Evolutionary conservation across 2,113 vertebrate species (phyloP), one percentile per base, ranked within the genome.

Genomic region (Haliaeetus leucogaster): DNA sequence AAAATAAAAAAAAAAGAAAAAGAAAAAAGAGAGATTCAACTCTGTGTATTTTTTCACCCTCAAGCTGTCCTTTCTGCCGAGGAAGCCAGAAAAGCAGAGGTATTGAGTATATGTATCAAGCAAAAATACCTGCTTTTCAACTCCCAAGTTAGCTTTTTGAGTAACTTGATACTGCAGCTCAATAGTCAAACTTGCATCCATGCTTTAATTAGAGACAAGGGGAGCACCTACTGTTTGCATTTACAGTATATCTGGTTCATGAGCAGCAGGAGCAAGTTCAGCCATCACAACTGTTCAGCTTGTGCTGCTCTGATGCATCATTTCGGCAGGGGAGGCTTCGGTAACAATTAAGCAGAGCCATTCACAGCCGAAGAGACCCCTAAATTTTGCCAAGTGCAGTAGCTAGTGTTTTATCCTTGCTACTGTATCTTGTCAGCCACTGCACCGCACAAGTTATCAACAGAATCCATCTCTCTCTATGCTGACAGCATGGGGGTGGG

Each of bases 231-330:
- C 72, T 96, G 81, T 58, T 93, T 91, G 90, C 77, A 87, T 95
- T 95, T 95, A 77, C 58, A 89, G 43, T 63, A 18, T 63, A 73
- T 14, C 68, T 66, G 77, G 45, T 45, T 95, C 82, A 27, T 34
- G 59, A 97, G 76, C 76, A 96, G 93, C 76, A 86, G 77, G 83
- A 97, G 52, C 52, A 95, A 89, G 74, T 65, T 78, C 88, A 92
- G 43, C 55, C 92, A 95, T 86, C 86, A 70, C 34, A 87, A 74
- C n/a, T 61, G 43, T 93, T 96, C 90, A 30, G 70, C 93, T 78
- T 56, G 43, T 67, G 74, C 76, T 71, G 61, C 79, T 71, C 66
- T 55, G 53, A 73, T 88, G 40, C 67, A 82, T 52, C n/a, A 7
- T 76, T 96, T 79, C 86, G 91, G 85, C 80, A 61, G 65, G 70